phyloP scores from a whole-genome alignment of 2,888 invertebrate species.

The Xestia sexstrigata region DNA sequence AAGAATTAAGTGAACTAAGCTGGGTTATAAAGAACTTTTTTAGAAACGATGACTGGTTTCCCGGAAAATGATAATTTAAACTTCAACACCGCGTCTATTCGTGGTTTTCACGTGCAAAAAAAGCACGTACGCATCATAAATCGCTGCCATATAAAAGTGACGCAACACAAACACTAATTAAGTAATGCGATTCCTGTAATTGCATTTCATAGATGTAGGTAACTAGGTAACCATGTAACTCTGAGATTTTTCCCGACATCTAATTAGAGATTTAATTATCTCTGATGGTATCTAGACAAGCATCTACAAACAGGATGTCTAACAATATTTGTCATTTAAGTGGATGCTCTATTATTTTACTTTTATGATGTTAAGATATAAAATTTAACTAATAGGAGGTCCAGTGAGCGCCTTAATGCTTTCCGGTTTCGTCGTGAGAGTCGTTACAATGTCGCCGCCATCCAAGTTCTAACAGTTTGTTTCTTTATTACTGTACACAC shows the following conservation, averaged over 20 bases:
- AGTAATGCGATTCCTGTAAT: conserved; percentile 51
- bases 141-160: conserved; percentile 30
- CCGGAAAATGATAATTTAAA: conserved; percentile 1
- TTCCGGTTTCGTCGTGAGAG: conserved; percentile 71
- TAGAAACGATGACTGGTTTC: conserved; percentile 7
- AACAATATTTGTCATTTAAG: conserved; percentile 59
- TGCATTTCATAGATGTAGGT: conserved; percentile 52
- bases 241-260: conserved; percentile 42
- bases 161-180: conserved; percentile 48
- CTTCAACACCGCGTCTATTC: conserved; percentile 14
- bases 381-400: conserved; percentile 61
- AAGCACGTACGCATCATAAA: conserved; percentile 24
- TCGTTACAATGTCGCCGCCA: conserved; percentile 67
- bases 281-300: conserved; percentile 38
- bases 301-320: conserved; percentile 57
- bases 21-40: not conserved
- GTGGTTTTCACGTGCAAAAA: conserved; percentile 6
- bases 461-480: conserved; percentile 63
- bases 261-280: conserved; percentile 55
- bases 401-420: conserved; percentile 69
- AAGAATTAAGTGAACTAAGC: conserved; percentile 29
- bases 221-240: conserved; percentile 39
- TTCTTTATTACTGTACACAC: conserved; percentile 70
- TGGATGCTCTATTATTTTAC: conserved; percentile 53
- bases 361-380: conserved; percentile 58